Evolutionary conservation across 2,888 invertebrate species (phyloP).

Genomic region (Ichneumoninae sp.): DNA sequence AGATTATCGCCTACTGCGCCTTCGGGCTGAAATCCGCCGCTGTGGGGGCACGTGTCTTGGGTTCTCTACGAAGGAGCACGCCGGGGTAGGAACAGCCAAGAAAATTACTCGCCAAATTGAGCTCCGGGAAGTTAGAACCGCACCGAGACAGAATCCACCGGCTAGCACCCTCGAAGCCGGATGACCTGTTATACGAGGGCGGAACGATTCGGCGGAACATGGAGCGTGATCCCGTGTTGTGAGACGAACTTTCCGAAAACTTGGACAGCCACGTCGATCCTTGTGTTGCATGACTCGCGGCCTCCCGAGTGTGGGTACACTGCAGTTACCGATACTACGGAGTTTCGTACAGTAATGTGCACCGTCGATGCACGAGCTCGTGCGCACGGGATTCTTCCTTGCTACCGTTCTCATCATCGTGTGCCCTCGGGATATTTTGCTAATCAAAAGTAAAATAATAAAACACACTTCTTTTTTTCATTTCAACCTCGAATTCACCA

Average conservation of each 20-base stretch:
- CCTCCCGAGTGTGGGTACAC: constrained; percentile 31
- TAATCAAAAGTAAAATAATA: too few relatives aligned
- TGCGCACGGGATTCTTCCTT: background rate
- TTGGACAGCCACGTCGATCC: constrained; percentile 59
- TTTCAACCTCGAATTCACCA: background rate
- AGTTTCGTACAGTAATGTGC: background rate
- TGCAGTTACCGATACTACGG: constrained; percentile 7
- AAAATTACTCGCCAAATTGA: constrained; percentile 53
- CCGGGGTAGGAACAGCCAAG: constrained; percentile 47
- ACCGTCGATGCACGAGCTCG: background rate
- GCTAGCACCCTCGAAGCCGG: constrained; percentile 47
- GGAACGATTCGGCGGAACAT: constrained; percentile 19
- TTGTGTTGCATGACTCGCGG: constrained; percentile 57
- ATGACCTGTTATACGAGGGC: constrained; percentile 50
- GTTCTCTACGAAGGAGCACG: background rate
- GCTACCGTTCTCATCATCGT: background rate
- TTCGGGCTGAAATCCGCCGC: too few relatives aligned
- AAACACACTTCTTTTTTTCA: background rate
- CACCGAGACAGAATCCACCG: constrained; percentile 38
- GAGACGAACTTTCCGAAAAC: constrained; percentile 59
- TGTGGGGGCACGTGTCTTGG: constrained; percentile 3
- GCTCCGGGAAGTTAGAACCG: constrained; percentile 39
- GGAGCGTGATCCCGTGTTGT: constrained; percentile 55
- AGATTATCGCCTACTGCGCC: too few relatives aligned
- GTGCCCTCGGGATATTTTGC: background rate